Base-by-base conservation (phyloP, 2,797 vertebrate species). In the Pseudomugil tenellus region DNA sequence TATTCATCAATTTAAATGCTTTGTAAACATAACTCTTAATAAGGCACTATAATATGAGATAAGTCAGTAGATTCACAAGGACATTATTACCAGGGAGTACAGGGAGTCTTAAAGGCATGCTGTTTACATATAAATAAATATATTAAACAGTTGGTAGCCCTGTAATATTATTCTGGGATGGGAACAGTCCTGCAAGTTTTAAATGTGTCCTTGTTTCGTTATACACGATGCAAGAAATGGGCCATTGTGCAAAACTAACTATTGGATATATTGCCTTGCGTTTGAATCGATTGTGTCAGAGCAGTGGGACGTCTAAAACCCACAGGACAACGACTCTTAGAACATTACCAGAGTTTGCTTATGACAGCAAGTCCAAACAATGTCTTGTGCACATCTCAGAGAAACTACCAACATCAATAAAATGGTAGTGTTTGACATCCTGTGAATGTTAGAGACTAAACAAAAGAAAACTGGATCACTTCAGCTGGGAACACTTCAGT, bases 401-500 rank as follows among this genome's bases (percentile, higher is more conserved):
- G 51, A 26, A 16, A 26, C 13, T 8, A 52, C 4, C 6, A 3
- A 16, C 26, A 13, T 52, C 17, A 26, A 26, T 26, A 52, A 28
- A 52, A 52, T 52, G 25, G 25, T 14, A 16, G 14, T 2, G 2
- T 53, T 53, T 16, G 14, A 53, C 49, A 52, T 23, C 48, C 21
- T 51, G 23, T 51, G 23, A 28, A 28, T 29, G 11, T 26, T 52
- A 28, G 41, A 58, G 52, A 74, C n/a, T n/a, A n/a, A 57, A 34
- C 65, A 62, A 56, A 53, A 21, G 16, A 48, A 25, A 26, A 5
- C 12, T 26, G 48, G 13, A 25, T 4, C 70, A 34, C 68, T 28
- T 55, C 2, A 49, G 31, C 14, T 35, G 3, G 23, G 12, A 26
- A 1, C 69, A 31, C 67, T 28, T 48, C 1, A 49, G 31, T 51